Evolutionary conservation across 2,113 vertebrate species (phyloP).

Genomic region (Mastomys coucha): DNA sequence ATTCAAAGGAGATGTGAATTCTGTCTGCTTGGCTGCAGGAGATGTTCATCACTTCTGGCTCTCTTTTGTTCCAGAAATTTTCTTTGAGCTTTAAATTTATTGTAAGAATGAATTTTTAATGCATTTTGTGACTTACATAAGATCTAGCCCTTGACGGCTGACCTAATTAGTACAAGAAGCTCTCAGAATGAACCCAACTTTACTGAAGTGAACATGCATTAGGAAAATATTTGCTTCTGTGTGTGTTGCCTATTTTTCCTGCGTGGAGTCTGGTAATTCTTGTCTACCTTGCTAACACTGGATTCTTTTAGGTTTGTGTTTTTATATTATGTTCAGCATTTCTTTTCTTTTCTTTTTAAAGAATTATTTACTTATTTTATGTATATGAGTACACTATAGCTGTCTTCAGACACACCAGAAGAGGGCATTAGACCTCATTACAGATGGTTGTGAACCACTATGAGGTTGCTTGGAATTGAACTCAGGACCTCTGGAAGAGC

Average conservation of each 20-base stretch:
- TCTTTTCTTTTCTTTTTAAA: background rate
- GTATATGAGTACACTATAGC: too few species aligned
- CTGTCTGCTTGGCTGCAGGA: background rate
- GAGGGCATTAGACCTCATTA: too few species aligned
- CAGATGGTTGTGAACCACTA: too few species aligned
- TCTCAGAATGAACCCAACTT: background rate
- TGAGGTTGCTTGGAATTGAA: too few species aligned
- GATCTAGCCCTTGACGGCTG: background rate
- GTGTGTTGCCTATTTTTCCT: background rate
- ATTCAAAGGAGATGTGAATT: background rate
- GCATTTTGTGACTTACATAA: background rate
- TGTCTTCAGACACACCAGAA: too few species aligned
- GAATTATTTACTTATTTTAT: too few species aligned
- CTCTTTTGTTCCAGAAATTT: background rate
- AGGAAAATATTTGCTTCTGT: background rate
- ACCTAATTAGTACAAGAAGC: background rate
- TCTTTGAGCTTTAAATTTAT: background rate
- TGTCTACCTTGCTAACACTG: background rate
- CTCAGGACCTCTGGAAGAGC: too few species aligned
- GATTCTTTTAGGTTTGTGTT: background rate
- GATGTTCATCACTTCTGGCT: background rate
- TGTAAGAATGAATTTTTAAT: background rate
- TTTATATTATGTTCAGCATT: conserved; percentile 5
- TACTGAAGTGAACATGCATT: background rate
- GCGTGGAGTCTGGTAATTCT: background rate